Percentiles rank a stretch among this genome's conserved stretches.
phyloP scores from a whole-genome alignment of 2,113 vertebrate species.

The Centropus unirufus region DNA sequence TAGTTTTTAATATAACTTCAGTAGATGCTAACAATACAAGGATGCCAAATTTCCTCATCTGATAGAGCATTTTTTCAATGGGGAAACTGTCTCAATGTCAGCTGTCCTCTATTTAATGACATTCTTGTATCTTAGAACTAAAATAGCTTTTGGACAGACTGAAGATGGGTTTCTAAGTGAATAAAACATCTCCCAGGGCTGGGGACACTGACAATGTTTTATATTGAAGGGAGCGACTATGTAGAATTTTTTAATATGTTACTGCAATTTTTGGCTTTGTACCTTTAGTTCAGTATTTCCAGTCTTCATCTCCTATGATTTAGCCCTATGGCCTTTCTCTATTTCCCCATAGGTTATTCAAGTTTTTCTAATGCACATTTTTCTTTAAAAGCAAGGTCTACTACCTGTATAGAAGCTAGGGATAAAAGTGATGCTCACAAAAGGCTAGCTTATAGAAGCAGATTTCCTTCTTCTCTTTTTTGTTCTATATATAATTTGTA shows the following conservation, averaged over 20 bases:
- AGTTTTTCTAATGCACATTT: neutral
- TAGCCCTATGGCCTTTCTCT: constrained; percentile 20
- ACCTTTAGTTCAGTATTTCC: neutral
- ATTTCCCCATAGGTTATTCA: constrained; percentile 12
- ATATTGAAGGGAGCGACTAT: neutral
- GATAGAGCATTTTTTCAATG: constrained; percentile 8
- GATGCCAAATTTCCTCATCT: neutral
- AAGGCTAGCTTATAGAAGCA: neutral
- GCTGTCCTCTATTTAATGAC: constrained; percentile 43
- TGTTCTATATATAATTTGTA: constrained; percentile 41
- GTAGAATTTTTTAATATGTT: constrained; percentile 43
- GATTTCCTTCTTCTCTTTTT: neutral
- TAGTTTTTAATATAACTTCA: constrained; percentile 24
- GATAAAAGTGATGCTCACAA: constrained; percentile 43
- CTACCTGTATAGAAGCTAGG: neutral
- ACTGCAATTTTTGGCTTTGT: constrained; percentile 35
- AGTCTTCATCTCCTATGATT: constrained; percentile 6
- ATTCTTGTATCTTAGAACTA: constrained; percentile 25
- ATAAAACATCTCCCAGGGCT: constrained; percentile 27
- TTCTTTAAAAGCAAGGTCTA: constrained; percentile 33
- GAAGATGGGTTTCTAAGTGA: constrained; percentile 23
- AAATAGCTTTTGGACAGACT: constrained; percentile 23
- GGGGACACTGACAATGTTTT: neutral
- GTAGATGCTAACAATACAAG: neutral
- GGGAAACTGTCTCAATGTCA: constrained; percentile 31